Percentiles rank a stretch among this genome's conserved stretches.
phyloP scores from a whole-genome alignment of 2,888 invertebrate species.

The Fragum fragum region DNA sequence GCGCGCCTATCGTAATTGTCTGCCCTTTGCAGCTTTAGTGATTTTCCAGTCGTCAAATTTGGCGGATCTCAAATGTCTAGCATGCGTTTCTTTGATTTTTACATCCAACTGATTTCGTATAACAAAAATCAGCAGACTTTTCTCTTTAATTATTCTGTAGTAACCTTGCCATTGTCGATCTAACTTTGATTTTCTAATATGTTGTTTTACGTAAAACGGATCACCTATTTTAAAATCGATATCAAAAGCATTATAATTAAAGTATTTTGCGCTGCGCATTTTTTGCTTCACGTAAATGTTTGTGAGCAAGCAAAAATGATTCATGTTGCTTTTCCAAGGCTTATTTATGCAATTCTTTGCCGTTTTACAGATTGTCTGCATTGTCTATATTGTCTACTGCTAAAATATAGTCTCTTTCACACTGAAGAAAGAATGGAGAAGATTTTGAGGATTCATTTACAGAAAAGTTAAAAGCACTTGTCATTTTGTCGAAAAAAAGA shows the following conservation, averaged over 20 bases:
- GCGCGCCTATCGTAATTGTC: not conserved
- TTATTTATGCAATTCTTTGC: conserved; percentile 44
- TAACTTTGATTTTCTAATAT: conserved; percentile 37
- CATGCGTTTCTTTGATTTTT: conserved; percentile 20
- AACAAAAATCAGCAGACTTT: conserved; percentile 28
- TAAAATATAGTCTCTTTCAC: conserved; percentile 36
- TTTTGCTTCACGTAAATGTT: conserved; percentile 36
- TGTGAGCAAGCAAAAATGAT: conserved; percentile 46
- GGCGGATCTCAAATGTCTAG: conserved; percentile 33
- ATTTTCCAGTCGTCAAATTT: conserved; percentile 38
- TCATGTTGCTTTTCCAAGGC: conserved; percentile 53
- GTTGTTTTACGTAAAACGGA: conserved; percentile 41
- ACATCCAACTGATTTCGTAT: conserved; percentile 38
- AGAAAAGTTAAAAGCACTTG: conserved; percentile 45
- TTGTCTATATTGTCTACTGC: conserved; percentile 48
- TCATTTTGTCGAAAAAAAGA: conserved; percentile 41
- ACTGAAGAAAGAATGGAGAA: conserved; percentile 47
- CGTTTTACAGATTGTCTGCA: conserved; percentile 41
- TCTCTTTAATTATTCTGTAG: conserved; percentile 40
- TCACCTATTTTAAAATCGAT: conserved; percentile 47
- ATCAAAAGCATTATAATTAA: conserved; percentile 33
- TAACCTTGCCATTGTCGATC: conserved; percentile 38
- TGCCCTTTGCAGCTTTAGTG: not conserved
- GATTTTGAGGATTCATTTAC: conserved; percentile 42
- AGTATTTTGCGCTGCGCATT: conserved; percentile 32